Evolutionary conservation across 2,113 vertebrate species (phyloP), one percentile per base, ranked within the genome.

Genomic region (Anolis sagrei): DNA sequence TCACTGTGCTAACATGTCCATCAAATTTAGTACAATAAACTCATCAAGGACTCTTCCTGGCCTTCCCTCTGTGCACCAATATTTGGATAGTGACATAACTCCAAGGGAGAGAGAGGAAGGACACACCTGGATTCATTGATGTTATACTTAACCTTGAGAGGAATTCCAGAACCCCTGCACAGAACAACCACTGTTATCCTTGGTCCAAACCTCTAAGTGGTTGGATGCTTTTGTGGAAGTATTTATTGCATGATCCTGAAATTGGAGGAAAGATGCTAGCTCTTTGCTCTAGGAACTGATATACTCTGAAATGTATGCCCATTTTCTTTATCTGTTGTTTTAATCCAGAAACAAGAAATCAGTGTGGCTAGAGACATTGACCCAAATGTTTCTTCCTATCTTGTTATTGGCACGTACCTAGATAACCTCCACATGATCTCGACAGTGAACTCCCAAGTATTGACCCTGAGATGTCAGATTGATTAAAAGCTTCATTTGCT

Each of bases 401-500:
- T 72, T 82, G 3, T 72, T 36, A 81, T 49, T 81, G 64, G 79
- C 79, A 81, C 13, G 16, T 21, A 48, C 19, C 25, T 54, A 44
- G 69, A 54, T 61, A 74, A 83, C 34, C 51, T 68, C 34, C 29
- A 1, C 7, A 10, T 66, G 58, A 48, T 44, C 54, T 58, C 36
- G 32, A 64, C 29, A 49, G 9, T 61, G 70, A 74, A 21, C 14
- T 44, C 39, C 5, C 7, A 68, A 27, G 64, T 29, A 74, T 74
- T 83, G 51, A 74, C 32, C 48, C 82, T 75, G 72, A 39, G 29
- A 76, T n/a, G 7, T 75, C 36, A 83, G n/a, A 39, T 64, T 62
- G 70, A 74, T 70, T 64, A n/a, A 25, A 66, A 76, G 36, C 36
- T 48, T 21, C 36, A 61, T 83, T 83, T 83, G 54, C 36, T 74